These are phyloP conservation scores for Stenchaetothrips biformis DNA, from an alignment of 2,888 invertebrate genomes.

Conservation along the genomic window DNA sequence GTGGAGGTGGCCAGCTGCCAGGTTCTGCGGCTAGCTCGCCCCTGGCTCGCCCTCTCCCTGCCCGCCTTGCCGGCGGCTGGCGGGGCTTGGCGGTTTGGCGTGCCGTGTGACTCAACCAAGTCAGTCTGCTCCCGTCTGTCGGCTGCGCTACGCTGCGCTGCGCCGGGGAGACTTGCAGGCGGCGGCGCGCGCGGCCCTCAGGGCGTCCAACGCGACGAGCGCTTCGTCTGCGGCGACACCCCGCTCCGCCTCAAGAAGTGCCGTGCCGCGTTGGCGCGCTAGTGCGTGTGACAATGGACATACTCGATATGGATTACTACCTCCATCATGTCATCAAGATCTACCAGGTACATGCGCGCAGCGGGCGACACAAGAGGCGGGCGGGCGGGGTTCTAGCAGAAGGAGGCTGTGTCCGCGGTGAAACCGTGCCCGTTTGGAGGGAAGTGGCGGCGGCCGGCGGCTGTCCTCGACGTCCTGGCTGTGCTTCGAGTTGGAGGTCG, in stretches of 20 bases:
- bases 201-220: too few relatives aligned
- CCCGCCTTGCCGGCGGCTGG: neutral
- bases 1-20: neutral
- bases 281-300: constrained; percentile 31
- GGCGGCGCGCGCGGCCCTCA: too few relatives aligned
- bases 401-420: too few relatives aligned
- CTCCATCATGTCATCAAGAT: constrained; percentile 28
- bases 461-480: too few relatives aligned
- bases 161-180: neutral
- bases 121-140: constrained; percentile 28
- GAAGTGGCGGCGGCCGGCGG: too few relatives aligned
- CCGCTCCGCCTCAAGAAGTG: too few relatives aligned
- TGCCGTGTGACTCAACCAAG: neutral
- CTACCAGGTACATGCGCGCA: too few relatives aligned
- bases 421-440: too few relatives aligned
- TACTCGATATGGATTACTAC: constrained; percentile 34
- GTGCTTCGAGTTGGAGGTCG: too few relatives aligned
- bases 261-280: neutral
- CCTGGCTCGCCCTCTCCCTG: neutral
- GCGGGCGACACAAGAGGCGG: too few relatives aligned
- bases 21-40: neutral
- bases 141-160: neutral
- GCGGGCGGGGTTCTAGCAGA: too few relatives aligned
- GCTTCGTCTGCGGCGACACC: too few relatives aligned
- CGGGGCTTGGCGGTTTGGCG: neutral